These are phyloP conservation scores for Lepetodrilus schrolli DNA, from an alignment of 2,888 invertebrate species.

Conservation along the genomic window DNA sequence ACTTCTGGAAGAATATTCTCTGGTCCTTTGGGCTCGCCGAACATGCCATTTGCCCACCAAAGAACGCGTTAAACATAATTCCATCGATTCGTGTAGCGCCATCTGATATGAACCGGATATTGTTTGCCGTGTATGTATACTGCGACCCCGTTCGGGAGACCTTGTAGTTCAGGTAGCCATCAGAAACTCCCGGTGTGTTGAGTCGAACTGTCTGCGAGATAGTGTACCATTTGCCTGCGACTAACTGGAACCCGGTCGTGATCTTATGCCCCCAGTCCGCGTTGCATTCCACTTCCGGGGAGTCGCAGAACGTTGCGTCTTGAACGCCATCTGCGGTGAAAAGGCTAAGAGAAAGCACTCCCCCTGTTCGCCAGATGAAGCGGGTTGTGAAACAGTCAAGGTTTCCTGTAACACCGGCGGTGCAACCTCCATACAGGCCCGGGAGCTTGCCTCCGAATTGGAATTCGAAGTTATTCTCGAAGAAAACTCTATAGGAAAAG, in stretches of 20 bases:
- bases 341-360: not conserved
- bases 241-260: not conserved
- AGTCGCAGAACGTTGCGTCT: not conserved
- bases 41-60: not conserved
- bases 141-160: not conserved
- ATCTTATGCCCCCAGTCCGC: not conserved
- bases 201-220: not conserved
- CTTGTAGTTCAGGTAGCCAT: not conserved
- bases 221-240: not conserved
- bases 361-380: constrained; percentile 6
- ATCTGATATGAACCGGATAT: no score
- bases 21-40: not conserved
- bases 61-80: not conserved
- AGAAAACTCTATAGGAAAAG: not conserved
- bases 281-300: not conserved
- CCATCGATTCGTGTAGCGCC: not conserved
- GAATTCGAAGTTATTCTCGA: constrained; percentile 7
- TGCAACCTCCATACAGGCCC: constrained; percentile 11
- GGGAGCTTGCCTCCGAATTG: constrained; percentile 4
- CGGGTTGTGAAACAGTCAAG: constrained; percentile 1
- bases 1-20: not conserved
- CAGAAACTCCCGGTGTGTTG: not conserved
- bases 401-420: not conserved
- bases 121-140: no score
- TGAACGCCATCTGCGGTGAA: not conserved